Percentiles rank a stretch among this genome's conserved stretches.
Conservation (phyloP, 2,888 invertebrate species). For the Beris morrisii region DNA sequence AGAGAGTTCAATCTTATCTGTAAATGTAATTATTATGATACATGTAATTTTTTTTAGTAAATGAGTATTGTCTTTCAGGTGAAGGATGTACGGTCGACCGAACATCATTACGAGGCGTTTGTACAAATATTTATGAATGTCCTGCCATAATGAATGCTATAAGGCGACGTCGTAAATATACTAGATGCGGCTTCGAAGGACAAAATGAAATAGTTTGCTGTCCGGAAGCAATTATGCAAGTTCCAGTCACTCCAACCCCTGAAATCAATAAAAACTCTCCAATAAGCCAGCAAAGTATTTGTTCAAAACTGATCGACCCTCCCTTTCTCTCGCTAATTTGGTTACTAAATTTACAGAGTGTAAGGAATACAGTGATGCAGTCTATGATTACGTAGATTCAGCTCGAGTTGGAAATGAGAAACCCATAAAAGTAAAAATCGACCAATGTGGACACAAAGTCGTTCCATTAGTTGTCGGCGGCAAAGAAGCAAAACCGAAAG, state of each 20-base stretch:
- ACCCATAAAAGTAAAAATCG: constrained; percentile 10
- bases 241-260: not conserved
- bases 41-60: too few species aligned
- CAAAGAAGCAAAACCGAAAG: constrained; percentile 44
- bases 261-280: not conserved
- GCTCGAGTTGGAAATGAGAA: not conserved
- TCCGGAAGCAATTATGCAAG: constrained; percentile 17
- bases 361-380: constrained; percentile 31
- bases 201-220: constrained; percentile 43
- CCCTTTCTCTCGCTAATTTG: not conserved
- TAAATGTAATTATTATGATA: too few species aligned
- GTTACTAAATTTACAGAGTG: constrained; percentile 30
- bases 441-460: constrained; percentile 44
- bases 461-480: constrained; percentile 55
- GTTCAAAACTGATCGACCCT: not conserved
- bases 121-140: constrained; percentile 34
- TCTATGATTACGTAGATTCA: constrained; percentile 22
- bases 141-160: constrained; percentile 29
- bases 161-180: constrained; percentile 18
- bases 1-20: too few species aligned
- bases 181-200: constrained; percentile 42
- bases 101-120: constrained; percentile 10
- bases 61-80: not conserved
- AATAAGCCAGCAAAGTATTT: constrained; percentile 11
- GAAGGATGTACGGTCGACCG: not conserved